Conservation (phyloP, 2,888 invertebrate species). For the Brenthis hecate region DNA sequence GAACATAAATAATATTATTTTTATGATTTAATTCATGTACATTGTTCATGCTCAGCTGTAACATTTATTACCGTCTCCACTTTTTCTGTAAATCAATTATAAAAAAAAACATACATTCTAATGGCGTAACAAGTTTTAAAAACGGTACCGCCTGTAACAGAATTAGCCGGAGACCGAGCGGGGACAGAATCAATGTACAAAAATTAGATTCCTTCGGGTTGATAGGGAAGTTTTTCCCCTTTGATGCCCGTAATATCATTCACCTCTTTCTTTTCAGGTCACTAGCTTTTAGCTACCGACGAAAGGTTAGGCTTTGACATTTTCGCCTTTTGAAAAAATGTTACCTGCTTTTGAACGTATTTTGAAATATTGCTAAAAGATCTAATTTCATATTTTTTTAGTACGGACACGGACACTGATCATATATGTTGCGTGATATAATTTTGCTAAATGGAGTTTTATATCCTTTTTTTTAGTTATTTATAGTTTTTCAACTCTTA, state of each 20-base stretch:
- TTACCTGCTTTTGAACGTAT: background rate
- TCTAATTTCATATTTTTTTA: background rate
- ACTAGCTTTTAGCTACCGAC: slow-evolving; percentile 45
- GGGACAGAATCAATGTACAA: slow-evolving; percentile 60
- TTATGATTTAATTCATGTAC: background rate
- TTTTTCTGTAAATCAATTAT: slow-evolving; percentile 45
- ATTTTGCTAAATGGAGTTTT: too few relatives aligned
- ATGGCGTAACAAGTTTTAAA: slow-evolving; percentile 59
- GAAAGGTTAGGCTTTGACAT: background rate
- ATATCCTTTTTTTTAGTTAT: too few relatives aligned
- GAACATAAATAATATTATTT: too few relatives aligned
- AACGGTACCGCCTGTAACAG: slow-evolving; percentile 54
- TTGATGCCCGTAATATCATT: slow-evolving; percentile 65
- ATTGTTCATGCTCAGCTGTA: background rate
- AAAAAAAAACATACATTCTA: slow-evolving; percentile 47
- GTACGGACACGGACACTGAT: too few relatives aligned
- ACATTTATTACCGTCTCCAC: background rate
- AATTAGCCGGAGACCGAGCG: slow-evolving; percentile 50
- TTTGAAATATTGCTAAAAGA: background rate
- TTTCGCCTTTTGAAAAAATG: background rate
- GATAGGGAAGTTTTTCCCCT: slow-evolving; percentile 56
- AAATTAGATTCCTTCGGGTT: slow-evolving; percentile 67
- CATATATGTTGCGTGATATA: too few relatives aligned
- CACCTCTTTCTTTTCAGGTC: slow-evolving; percentile 52
- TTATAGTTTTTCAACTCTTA: too few relatives aligned